Conservation (phyloP, 2,888 invertebrate species). For the Amphipyra berbera region DNA sequence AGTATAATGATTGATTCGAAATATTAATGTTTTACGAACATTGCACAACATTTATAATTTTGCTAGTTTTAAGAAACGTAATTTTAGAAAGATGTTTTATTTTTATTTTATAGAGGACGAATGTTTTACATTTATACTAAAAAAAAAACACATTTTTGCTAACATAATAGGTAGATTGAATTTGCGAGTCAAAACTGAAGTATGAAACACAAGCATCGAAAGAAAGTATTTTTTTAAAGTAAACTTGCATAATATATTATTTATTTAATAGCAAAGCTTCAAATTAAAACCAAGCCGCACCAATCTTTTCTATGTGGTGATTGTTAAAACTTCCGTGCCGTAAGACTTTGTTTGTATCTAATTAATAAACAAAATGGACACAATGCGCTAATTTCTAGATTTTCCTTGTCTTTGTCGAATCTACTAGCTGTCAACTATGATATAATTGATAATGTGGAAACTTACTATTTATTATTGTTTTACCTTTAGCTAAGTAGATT, state of each 20-base stretch:
- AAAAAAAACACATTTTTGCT: no score
- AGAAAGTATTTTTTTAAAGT: no score
- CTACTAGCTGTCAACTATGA: constrained; percentile 38
- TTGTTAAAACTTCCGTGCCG: constrained; percentile 20
- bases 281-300: not conserved
- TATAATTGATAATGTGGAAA: constrained; percentile 51
- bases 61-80: constrained; percentile 17
- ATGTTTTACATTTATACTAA: constrained; percentile 4
- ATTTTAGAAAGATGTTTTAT: constrained; percentile 18
- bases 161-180: no score
- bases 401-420: constrained; percentile 37
- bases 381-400: constrained; percentile 26
- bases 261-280: no score
- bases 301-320: not conserved
- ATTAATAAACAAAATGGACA: constrained; percentile 31
- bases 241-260: no score
- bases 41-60: constrained; percentile 29
- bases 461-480: constrained; percentile 56
- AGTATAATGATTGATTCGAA: constrained; percentile 26
- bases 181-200: no score
- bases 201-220: no score
- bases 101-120: constrained; percentile 5
- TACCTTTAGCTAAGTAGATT: constrained; percentile 42
- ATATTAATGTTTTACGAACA: constrained; percentile 33
- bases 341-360: constrained; percentile 15